Evolutionary conservation across 2,888 invertebrate genomes (phyloP).

Genomic region (Stenoptilia bipunctidactyla): DNA sequence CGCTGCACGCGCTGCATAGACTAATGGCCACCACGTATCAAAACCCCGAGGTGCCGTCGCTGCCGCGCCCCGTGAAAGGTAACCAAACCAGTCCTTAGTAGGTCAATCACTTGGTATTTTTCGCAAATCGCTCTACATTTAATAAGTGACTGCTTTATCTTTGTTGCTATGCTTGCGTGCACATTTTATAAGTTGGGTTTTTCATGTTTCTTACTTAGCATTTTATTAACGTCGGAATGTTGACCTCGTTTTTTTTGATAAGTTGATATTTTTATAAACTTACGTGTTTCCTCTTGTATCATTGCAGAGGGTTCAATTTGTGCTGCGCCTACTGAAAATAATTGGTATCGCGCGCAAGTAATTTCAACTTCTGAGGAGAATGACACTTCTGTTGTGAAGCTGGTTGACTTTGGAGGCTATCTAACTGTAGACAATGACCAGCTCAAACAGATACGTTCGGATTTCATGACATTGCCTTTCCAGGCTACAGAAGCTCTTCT

Average conservation of each 20-base stretch:
- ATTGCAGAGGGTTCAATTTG: constrained; percentile 86
- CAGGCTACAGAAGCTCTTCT: constrained; percentile 96
- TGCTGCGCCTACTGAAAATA: constrained; percentile 84
- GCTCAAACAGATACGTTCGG: constrained; percentile 92
- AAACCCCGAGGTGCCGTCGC: constrained; percentile 80
- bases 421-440: constrained; percentile 80
- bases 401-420: constrained; percentile 97
- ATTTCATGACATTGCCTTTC: constrained; percentile 95
- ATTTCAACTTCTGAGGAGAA: constrained; percentile 77
- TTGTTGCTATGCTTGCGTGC: too few relatives aligned
- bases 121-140: not conserved
- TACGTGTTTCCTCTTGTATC: not conserved
- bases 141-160: too few relatives aligned
- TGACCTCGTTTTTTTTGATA: too few relatives aligned
- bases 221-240: too few relatives aligned
- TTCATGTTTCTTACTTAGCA: too few relatives aligned
- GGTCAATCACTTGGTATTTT: not conserved
- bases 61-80: constrained; percentile 86
- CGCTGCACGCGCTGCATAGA: constrained; percentile 82
- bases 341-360: constrained; percentile 93
- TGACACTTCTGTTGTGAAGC: constrained; percentile 83
- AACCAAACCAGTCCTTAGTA: constrained; percentile 17
- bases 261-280: too few relatives aligned
- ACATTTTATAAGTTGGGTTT: too few relatives aligned
- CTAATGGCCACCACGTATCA: constrained; percentile 88